Conservation (phyloP, 1,140 invertebrate species). For the Zaprionus taronus region DNA sequence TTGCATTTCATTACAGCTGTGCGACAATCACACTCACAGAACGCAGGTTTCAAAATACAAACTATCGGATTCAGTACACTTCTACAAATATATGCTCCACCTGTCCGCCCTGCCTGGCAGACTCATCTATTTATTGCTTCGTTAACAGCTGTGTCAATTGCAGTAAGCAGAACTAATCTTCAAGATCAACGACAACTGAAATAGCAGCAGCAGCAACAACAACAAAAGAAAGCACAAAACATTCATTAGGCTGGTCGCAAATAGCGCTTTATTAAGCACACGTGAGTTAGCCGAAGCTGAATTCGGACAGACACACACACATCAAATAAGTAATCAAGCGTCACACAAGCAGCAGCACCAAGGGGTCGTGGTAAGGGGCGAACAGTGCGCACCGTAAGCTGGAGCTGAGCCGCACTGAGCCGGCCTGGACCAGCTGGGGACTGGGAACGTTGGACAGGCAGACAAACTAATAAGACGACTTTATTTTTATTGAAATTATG, state of each 20-base stretch:
- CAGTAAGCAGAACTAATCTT: slow-evolving; percentile 11
- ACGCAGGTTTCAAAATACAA: slow-evolving; percentile 39
- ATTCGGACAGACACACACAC: slow-evolving; percentile 10
- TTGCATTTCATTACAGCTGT: slow-evolving; percentile 32
- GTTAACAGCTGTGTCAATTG: slow-evolving; percentile 16
- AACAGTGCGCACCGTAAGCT: slow-evolving; percentile 34
- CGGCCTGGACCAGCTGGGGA: slow-evolving; percentile 19
- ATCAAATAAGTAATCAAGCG: slow-evolving; percentile 77
- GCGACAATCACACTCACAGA: slow-evolving; percentile 45
- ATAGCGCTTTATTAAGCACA: slow-evolving; percentile 69
- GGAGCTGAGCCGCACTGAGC: slow-evolving; percentile 27
- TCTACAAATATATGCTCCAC: slow-evolving; percentile 10
- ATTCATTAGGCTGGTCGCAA: slow-evolving; percentile 55
- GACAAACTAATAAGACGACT: slow-evolving; percentile 72
- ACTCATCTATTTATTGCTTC: slow-evolving; percentile 19
- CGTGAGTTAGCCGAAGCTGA: slow-evolving; percentile 38
- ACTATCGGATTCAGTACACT: slow-evolving; percentile 32
- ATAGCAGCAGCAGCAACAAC: slow-evolving; percentile 14
- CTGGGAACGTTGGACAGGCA: slow-evolving; percentile 9
- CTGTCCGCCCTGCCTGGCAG: background rate
- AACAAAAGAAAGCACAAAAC: slow-evolving; percentile 40
- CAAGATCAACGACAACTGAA: slow-evolving; percentile 39
- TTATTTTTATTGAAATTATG: slow-evolving; percentile 82
- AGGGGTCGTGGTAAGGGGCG: background rate
- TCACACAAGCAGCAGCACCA: slow-evolving; percentile 45